Conservation (phyloP, 1,140 invertebrate species). For the Oscheius sp. region DNA sequence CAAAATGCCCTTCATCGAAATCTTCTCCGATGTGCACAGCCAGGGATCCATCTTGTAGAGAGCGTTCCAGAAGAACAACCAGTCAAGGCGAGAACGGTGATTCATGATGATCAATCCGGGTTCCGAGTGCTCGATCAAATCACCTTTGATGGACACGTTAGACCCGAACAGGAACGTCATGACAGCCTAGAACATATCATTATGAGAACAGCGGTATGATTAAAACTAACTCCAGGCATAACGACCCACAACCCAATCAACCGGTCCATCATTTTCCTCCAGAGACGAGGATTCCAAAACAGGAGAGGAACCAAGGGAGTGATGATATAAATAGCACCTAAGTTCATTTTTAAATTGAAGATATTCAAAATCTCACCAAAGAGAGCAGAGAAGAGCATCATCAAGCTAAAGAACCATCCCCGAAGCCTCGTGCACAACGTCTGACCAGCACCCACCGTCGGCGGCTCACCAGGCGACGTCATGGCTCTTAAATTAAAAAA, state of each 20-base stretch:
- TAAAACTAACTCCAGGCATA: not conserved
- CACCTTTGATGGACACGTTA: conserved; percentile 74
- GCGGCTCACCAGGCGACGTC: conserved; percentile 45
- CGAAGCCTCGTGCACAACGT: conserved; percentile 31
- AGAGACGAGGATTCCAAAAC: not conserved
- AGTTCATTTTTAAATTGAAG: not conserved
- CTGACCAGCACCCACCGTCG: conserved; percentile 33
- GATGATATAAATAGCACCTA: conserved; percentile 9
- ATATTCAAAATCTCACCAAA: conserved; percentile 35
- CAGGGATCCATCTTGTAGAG: conserved; percentile 74
- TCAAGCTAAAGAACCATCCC: conserved; percentile 46
- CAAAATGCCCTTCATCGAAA: conserved; percentile 78
- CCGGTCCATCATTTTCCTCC: conserved; percentile 7
- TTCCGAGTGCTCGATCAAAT: conserved; percentile 72
- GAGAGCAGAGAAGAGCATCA: conserved; percentile 52
- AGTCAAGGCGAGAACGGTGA: conserved; percentile 76
- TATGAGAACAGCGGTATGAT: no score
- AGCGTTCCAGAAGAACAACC: conserved; percentile 83
- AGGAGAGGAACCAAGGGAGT: not conserved
- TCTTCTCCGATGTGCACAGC: conserved; percentile 70
- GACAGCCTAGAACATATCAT: conserved; percentile 64
- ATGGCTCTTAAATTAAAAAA: conserved; percentile 18
- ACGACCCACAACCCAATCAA: not conserved
- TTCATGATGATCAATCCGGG: conserved; percentile 78
- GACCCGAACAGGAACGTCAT: conserved; percentile 72